Evolutionary conservation across 2,888 invertebrate species (phyloP).

Genomic region (Parthenolecanium corni): DNA sequence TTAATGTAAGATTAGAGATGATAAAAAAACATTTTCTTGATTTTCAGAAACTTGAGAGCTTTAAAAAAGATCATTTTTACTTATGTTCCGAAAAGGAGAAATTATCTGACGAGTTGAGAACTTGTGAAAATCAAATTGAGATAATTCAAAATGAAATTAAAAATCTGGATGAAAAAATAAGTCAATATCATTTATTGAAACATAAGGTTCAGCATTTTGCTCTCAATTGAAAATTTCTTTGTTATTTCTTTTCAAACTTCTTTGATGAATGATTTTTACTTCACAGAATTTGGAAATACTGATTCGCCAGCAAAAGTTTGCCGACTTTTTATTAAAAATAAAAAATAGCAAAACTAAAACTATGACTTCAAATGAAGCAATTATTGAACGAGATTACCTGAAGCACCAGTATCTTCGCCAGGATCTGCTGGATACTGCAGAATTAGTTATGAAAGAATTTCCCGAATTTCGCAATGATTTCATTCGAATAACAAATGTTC

Average conservation of each 20-base stretch:
- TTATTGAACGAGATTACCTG: conserved; percentile 46
- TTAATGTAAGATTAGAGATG: no score
- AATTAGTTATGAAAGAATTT: conserved; percentile 49
- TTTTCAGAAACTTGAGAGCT: background rate
- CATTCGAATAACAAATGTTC: conserved; percentile 34
- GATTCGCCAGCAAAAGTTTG: conserved; percentile 57
- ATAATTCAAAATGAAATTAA: background rate
- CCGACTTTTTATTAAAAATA: conserved; percentile 46
- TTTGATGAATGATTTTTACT: conserved; percentile 17
- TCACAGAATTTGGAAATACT: conserved; percentile 48
- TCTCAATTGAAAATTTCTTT: background rate
- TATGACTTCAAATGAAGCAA: conserved; percentile 40
- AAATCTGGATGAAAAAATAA: conserved; percentile 8
- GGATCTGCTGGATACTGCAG: conserved; percentile 47
- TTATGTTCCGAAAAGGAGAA: background rate
- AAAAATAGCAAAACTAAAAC: conserved; percentile 40
- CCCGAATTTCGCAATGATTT: conserved; percentile 41
- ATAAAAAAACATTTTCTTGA: background rate
- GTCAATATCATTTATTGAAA: conserved; percentile 4
- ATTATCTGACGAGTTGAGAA: background rate
- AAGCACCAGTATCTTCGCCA: conserved; percentile 49
- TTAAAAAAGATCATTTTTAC: background rate
- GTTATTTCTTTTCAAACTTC: background rate
- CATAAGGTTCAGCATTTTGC: background rate
- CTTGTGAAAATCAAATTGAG: background rate